Conservation (phyloP, 2,888 invertebrate species). For the Lycocerus yunnanus region DNA sequence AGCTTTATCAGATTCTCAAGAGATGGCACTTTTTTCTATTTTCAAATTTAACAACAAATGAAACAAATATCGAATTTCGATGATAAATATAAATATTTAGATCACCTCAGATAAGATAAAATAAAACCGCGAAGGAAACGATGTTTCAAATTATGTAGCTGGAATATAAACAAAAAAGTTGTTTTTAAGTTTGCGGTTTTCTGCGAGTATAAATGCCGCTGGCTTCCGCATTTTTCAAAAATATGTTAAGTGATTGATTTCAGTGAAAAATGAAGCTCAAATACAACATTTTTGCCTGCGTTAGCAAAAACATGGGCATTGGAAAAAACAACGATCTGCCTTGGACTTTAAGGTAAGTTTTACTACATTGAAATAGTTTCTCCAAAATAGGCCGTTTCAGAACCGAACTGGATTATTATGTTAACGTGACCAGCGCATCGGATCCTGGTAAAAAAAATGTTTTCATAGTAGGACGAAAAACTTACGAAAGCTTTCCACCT, state of each 20-base stretch:
- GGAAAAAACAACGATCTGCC: constrained; percentile 85
- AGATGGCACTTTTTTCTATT: neutral
- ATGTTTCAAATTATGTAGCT: neutral
- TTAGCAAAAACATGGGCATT: constrained; percentile 82
- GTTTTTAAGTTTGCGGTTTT: neutral
- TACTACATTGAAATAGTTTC: neutral
- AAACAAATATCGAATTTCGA: neutral
- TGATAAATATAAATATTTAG: neutral
- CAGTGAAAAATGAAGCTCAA: neutral
- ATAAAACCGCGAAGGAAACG: neutral
- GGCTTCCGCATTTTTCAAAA: neutral
- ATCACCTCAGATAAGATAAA: neutral
- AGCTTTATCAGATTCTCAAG: neutral
- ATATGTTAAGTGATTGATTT: neutral
- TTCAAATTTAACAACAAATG: neutral
- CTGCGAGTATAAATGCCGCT: neutral
- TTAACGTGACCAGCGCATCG: constrained; percentile 24
- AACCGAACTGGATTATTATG: neutral
- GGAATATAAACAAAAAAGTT: neutral
- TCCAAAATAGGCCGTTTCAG: neutral
- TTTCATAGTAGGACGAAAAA: constrained; percentile 92
- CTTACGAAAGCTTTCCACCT: constrained; percentile 90
- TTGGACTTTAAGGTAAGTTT: constrained; percentile 80
- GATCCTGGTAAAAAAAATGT: constrained; percentile 76
- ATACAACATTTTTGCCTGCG: neutral